phyloP scores from a whole-genome alignment of 2,888 invertebrate species.

The Lasiommata megera region DNA sequence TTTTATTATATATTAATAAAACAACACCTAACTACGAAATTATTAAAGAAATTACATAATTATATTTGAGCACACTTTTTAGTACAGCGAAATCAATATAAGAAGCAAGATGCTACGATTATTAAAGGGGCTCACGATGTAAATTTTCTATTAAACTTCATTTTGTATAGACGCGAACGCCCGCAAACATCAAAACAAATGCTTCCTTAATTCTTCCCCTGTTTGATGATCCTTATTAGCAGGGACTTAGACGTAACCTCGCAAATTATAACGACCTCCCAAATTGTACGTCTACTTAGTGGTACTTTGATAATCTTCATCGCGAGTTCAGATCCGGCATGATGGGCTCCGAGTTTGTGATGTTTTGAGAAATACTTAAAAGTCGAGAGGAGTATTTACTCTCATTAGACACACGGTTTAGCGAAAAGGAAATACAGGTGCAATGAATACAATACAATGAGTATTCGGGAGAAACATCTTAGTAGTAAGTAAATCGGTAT shows the following conservation, averaged over 20 bases:
- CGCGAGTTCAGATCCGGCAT: conserved; percentile 45
- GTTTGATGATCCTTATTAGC: conserved; percentile 78
- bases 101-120: neutral
- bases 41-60: too few relatives aligned
- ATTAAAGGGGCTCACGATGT: conserved; percentile 9
- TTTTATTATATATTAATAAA: too few relatives aligned
- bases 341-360: conserved; percentile 36
- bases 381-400: conserved; percentile 24
- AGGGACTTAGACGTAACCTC: conserved; percentile 74
- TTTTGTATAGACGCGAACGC: conserved; percentile 44
- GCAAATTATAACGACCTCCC: conserved; percentile 72
- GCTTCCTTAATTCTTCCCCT: conserved; percentile 68
- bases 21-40: too few relatives aligned
- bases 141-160: conserved; percentile 29
- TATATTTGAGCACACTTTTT: too few relatives aligned
- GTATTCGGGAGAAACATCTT: too few relatives aligned
- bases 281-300: conserved; percentile 60
- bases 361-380: conserved; percentile 32
- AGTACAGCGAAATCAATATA: too few relatives aligned
- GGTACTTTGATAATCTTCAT: conserved; percentile 67
- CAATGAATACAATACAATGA: too few relatives aligned
- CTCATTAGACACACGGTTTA: conserved; percentile 29
- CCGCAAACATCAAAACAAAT: conserved; percentile 76
- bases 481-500: too few relatives aligned
- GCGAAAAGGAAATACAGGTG: conserved; percentile 1